These are phyloP conservation scores for Dasyurus viverrinus DNA, from an alignment of 2,113 vertebrate species.

Conservation along the genomic window DNA sequence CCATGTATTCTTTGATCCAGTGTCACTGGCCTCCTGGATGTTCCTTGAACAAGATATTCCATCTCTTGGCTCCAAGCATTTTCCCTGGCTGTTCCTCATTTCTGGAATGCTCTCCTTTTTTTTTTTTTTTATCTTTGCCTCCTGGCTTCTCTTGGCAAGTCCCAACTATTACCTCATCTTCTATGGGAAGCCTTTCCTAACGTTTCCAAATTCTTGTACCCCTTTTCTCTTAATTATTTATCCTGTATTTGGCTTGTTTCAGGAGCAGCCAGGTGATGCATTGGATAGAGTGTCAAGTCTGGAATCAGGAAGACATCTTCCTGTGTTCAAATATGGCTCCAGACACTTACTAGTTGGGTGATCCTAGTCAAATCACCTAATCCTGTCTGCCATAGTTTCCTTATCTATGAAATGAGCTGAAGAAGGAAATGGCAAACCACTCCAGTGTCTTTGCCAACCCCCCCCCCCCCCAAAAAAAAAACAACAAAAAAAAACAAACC, in stretches of 20 bases:
- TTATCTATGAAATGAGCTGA: too few relatives aligned
- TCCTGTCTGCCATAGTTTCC: too few relatives aligned
- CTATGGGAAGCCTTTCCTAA: not conserved
- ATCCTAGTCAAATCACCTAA: not conserved
- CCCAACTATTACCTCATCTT: not conserved
- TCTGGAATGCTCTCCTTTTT: not conserved
- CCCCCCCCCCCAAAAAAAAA: too few relatives aligned
- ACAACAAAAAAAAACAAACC: too few relatives aligned
- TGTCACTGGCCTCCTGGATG: not conserved
- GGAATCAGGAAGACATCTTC: not conserved
- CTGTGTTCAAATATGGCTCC: not conserved
- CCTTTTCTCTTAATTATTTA: not conserved
- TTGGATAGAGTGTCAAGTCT: not conserved
- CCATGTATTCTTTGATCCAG: not conserved
- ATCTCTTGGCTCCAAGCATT: not conserved
- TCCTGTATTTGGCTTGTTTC: not conserved
- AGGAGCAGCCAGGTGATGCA: not conserved
- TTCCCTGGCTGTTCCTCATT: not conserved
- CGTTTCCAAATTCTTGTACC: not conserved
- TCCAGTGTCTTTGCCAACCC: too few relatives aligned
- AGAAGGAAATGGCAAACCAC: too few relatives aligned
- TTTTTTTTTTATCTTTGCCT: not conserved
- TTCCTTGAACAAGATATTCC: not conserved
- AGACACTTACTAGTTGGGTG: not conserved
- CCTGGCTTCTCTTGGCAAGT: not conserved